These are phyloP conservation scores for Ormia ochracea DNA, from an alignment of 2,888 invertebrate species.

Conservation along the genomic window DNA sequence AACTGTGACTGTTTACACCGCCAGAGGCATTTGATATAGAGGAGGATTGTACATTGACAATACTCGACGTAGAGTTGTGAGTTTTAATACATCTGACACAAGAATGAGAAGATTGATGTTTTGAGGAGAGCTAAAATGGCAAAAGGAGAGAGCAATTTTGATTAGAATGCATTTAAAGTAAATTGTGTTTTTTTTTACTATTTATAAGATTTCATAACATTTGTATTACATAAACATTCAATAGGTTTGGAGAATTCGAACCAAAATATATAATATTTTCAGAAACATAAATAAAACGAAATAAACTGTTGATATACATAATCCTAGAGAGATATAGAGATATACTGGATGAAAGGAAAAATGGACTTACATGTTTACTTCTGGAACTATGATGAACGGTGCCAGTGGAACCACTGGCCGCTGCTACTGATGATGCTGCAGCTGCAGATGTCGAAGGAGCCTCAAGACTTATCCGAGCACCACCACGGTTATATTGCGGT, in stretches of 20 bases:
- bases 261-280: too few species aligned
- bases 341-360: too few species aligned
- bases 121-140: slow-evolving; percentile 69
- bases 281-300: too few species aligned
- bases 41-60: slow-evolving; percentile 25
- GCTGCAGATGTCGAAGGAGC: slow-evolving; percentile 71
- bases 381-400: slow-evolving; percentile 65
- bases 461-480: slow-evolving; percentile 79
- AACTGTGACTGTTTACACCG: slow-evolving; percentile 49
- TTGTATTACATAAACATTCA: too few species aligned
- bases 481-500: slow-evolving; percentile 80
- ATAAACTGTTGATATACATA: too few species aligned
- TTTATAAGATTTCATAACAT: too few species aligned
- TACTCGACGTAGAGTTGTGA: slow-evolving; percentile 60
- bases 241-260: too few species aligned
- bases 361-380: slow-evolving; percentile 70
- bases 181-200: too few species aligned
- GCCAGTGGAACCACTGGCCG: slow-evolving; percentile 51
- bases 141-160: not conserved
- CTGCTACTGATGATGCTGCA: slow-evolving; percentile 51
- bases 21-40: slow-evolving; percentile 60
- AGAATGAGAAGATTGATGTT: slow-evolving; percentile 65
- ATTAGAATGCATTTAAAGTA: not conserved
- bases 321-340: too few species aligned
- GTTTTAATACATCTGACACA: slow-evolving; percentile 69